Conservation (phyloP, 2,797 vertebrate genomes). For the Tenualosa ilisha region DNA sequence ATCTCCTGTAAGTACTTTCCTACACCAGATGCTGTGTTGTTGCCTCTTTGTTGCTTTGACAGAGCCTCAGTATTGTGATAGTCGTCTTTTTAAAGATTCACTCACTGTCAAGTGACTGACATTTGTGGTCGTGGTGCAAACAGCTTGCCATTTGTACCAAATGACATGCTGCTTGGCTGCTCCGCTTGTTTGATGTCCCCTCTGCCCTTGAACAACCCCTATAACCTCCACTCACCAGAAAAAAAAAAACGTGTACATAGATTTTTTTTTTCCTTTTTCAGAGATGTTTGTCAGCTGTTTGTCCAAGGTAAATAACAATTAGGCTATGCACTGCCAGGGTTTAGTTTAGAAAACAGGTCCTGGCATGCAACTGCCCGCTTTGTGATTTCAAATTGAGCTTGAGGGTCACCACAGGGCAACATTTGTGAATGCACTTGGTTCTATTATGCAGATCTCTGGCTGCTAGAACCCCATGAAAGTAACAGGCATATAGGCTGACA, state of each 20-base stretch:
- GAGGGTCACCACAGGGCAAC: background rate
- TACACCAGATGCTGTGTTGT: background rate
- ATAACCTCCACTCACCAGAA: background rate
- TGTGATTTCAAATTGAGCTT: background rate
- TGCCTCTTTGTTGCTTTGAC: background rate
- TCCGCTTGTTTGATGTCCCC: background rate
- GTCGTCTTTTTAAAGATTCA: conserved; percentile 6
- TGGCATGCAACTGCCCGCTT: background rate
- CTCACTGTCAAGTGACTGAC: conserved; percentile 23
- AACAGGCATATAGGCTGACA: background rate
- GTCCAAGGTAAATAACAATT: conserved; percentile 13
- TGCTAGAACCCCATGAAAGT: background rate
- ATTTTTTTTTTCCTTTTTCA: background rate
- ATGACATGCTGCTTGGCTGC: background rate
- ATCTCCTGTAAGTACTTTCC: background rate
- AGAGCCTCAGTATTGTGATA: background rate
- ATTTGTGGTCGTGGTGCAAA: conserved; percentile 8
- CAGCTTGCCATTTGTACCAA: conserved; percentile 11
- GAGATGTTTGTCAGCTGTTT: conserved; percentile 4
- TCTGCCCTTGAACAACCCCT: background rate
- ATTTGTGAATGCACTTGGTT: background rate
- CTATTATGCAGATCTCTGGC: background rate
- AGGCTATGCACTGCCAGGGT: background rate
- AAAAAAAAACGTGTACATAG: background rate
- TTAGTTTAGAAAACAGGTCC: background rate